Evolutionary conservation across 1,140 invertebrate species (phyloP), one percentile per base, ranked within the genome.

Genomic region (Dendroctonus ponderosae): DNA sequence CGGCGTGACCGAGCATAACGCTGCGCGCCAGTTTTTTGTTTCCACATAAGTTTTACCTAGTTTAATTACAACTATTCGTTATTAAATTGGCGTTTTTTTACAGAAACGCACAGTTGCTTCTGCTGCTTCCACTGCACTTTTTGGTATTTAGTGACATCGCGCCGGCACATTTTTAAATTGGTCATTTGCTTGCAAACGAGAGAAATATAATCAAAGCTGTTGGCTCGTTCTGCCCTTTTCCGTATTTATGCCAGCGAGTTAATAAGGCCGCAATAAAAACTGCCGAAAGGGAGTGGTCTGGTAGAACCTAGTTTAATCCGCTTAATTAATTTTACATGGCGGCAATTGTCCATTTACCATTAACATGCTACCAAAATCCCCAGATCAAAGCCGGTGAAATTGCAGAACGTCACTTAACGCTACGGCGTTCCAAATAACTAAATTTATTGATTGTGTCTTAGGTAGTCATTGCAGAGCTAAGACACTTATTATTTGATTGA

Each of bases 371-470:
- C 52, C 51, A 63, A 62, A 62, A 62, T 62, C 60, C 60, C 60
- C 60, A 62, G 60, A 60, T 62, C 50, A 62, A 62, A 62, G 52
- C 50, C 48, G 48, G 15, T 38, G 38, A 62, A 51, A 62, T 52
- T 62, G 60, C 60, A 51, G 49, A 7, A 38, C 60, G 60, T 62
- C 39, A 62, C 50, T 41, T 62, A 62, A 15, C 60, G 42, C 15
- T 41, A 58, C 56, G 3, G 50, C 50, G 11, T 62, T 48, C 11
- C 60, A 49, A 50, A 62, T 52, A 62, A 62, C 52, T 62, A 51
- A 62, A 62, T 62, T 62, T 62, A 62, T 62, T 62, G 50, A 51
- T 62, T 62, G 39, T 52, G 39, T 62, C 60, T 62, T 62, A 62
- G 39, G 48, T 49, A 62, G 14, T 52, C 12, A 37, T 52, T 26